Percentiles rank a stretch among this genome's conserved stretches.
These are phyloP conservation scores for Eupithecia pulchellata DNA, from an alignment of 2,888 invertebrate genomes.

Conservation along the genomic window DNA sequence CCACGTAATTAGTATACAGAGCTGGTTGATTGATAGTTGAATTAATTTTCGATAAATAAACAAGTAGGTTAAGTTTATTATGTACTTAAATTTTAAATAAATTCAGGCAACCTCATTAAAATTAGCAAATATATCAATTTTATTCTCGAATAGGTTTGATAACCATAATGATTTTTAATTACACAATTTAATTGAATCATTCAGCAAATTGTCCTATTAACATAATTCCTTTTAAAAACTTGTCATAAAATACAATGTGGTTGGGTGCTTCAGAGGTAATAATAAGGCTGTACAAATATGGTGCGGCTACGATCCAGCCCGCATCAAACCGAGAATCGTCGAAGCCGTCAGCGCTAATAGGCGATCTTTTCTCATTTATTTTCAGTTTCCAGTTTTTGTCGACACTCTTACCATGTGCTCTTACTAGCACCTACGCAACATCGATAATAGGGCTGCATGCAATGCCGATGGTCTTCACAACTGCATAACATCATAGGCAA, in stretches of 20 bases:
- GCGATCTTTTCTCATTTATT: constrained; percentile 72
- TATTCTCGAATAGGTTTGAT: background rate
- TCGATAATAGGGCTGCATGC: constrained; percentile 62
- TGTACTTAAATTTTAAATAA: background rate
- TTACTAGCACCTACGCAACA: constrained; percentile 71
- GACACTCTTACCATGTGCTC: constrained; percentile 52
- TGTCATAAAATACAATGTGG: constrained; percentile 29
- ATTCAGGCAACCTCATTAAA: no score
- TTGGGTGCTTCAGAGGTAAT: constrained; percentile 48
- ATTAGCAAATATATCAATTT: no score
- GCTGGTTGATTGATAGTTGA: constrained; percentile 70
- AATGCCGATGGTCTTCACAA: constrained; percentile 18
- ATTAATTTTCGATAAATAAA: constrained; percentile 79
- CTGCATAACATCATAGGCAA: background rate
- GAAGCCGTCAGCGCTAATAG: constrained; percentile 64
- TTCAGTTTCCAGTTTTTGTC: constrained; percentile 76
- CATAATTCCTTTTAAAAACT: constrained; percentile 24
- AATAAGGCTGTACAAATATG: constrained; percentile 71
- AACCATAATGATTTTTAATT: constrained; percentile 3
- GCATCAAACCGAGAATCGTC: constrained; percentile 61
- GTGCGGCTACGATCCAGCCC: constrained; percentile 55
- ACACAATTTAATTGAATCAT: constrained; percentile 12
- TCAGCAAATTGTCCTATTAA: constrained; percentile 11
- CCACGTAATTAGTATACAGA: constrained; percentile 74
- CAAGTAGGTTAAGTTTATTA: constrained; percentile 37